phyloP scores from a whole-genome alignment of 2,113 vertebrate species.

The Xyrauchen texanus region DNA sequence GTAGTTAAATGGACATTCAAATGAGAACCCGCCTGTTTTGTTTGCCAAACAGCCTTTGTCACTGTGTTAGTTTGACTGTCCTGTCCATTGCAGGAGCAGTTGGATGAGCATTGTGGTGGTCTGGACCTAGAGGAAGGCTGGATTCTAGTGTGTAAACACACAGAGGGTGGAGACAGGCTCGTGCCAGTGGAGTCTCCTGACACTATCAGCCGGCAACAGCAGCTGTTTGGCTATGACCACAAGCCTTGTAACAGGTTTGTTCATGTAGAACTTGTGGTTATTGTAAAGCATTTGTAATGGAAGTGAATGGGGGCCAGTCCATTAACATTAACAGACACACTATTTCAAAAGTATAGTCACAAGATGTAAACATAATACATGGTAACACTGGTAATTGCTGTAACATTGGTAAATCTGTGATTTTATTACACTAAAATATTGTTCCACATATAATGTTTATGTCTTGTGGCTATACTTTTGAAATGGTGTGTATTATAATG shows the following conservation, averaged over 20 bases:
- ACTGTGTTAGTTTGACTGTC: too few relatives aligned
- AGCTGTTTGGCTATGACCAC: conserved; percentile 91
- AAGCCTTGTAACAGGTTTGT: conserved; percentile 84
- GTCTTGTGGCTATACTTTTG: too few relatives aligned
- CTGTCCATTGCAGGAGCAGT: conserved; percentile 81
- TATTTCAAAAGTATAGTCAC: too few relatives aligned
- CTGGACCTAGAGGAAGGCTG: conserved; percentile 89
- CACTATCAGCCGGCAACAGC: conserved; percentile 86
- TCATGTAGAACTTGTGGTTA: background rate
- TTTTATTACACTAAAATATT: too few relatives aligned
- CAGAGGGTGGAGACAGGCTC: conserved; percentile 88
- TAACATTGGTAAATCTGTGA: too few relatives aligned
- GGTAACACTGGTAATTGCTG: too few relatives aligned
- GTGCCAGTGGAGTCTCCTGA: conserved; percentile 90
- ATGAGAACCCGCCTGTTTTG: conserved; percentile 19
- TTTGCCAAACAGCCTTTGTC: background rate
- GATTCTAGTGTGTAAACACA: conserved; percentile 91
- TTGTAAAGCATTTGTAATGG: too few relatives aligned
- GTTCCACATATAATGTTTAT: too few relatives aligned
- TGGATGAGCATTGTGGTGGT: conserved; percentile 84
- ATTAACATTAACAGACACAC: too few relatives aligned
- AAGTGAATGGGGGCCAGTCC: too few relatives aligned
- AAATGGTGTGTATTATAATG: too few relatives aligned
- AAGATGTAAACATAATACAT: too few relatives aligned
- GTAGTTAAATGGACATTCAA: conserved; percentile 18